A percentile compares a stretch with the other conserved stretches of the same genome.
These are phyloP conservation scores for Ectemnius cavifrons DNA, from an alignment of 2,888 invertebrate species.

Conservation along the genomic window DNA sequence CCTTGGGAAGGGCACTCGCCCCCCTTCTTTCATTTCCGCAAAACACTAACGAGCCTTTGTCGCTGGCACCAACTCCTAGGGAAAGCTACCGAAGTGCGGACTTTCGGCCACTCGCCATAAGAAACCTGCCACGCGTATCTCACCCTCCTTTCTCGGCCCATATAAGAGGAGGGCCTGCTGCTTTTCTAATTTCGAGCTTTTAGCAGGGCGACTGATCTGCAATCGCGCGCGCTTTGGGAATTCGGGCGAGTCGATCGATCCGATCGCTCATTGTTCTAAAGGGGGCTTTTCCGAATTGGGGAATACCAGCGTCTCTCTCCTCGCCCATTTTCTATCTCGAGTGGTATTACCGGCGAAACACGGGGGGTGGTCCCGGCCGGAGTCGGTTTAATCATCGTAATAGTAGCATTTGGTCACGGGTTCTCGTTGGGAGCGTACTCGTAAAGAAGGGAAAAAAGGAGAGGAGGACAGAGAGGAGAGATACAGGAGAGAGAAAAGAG, in stretches of 20 bases:
- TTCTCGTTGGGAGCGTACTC: background rate
- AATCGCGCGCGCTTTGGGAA: background rate
- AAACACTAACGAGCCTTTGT: constrained; percentile 52
- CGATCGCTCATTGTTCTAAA: background rate
- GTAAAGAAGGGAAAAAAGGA: background rate
- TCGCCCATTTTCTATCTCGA: too few relatives aligned
- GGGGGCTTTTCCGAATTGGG: background rate
- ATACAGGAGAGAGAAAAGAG: too few relatives aligned
- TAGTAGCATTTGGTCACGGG: constrained; percentile 3
- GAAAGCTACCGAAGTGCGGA: background rate
- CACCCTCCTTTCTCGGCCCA: too few relatives aligned
- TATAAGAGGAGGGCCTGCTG: too few relatives aligned
- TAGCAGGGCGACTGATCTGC: background rate
- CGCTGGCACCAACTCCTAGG: background rate
- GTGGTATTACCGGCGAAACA: constrained; percentile 1
- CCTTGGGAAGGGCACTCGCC: constrained; percentile 36
- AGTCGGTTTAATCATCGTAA: constrained; percentile 7
- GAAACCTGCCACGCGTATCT: too few relatives aligned
- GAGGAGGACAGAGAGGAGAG: too few relatives aligned
- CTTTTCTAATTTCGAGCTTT: background rate
- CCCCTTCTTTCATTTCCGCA: constrained; percentile 50
- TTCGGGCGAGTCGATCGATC: background rate
- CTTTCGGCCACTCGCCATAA: too few relatives aligned
- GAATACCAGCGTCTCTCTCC: background rate
- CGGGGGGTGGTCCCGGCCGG: background rate